Conservation (phyloP, 1,140 invertebrate species). For the Limonius californicus region DNA sequence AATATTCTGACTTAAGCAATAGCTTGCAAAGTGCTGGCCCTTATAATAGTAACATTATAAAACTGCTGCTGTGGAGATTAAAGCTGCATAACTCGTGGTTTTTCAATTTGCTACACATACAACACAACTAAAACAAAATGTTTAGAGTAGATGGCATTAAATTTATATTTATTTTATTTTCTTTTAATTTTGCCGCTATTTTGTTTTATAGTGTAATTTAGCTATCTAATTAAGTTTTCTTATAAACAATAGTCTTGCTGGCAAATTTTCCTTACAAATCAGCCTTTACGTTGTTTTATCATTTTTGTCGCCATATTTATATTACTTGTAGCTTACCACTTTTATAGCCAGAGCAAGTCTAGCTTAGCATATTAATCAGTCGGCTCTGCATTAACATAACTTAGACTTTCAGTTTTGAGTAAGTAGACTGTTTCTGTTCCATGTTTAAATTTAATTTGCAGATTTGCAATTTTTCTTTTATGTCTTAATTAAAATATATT, state of each 20-base stretch:
- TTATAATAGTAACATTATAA: too few species aligned
- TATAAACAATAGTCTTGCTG: not conserved
- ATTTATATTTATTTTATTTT: too few species aligned
- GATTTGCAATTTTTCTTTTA: constrained; percentile 36
- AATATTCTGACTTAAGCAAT: too few species aligned
- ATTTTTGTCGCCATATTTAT: constrained; percentile 4
- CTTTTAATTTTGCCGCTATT: too few species aligned
- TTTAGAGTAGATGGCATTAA: too few species aligned
- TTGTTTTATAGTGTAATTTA: too few species aligned
- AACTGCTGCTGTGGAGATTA: too few species aligned
- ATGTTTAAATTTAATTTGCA: constrained; percentile 33
- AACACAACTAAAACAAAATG: not conserved
- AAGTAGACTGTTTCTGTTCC: constrained; percentile 27
- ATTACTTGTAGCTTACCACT: constrained; percentile 1
- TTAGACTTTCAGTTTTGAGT: constrained; percentile 36
- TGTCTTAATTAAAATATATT: constrained; percentile 14
- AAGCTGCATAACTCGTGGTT: too few species aligned
- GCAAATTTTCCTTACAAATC: constrained; percentile 1
- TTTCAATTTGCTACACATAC: too few species aligned
- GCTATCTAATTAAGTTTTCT: too few species aligned
- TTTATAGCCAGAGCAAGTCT: constrained; percentile 23
- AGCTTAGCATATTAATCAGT: constrained; percentile 21
- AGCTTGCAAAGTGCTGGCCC: too few species aligned
- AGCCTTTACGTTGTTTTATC: not conserved
- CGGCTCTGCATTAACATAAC: constrained; percentile 34